Base-by-base conservation (phyloP, 2,113 vertebrate genomes). In the Melospiza georgiana region DNA sequence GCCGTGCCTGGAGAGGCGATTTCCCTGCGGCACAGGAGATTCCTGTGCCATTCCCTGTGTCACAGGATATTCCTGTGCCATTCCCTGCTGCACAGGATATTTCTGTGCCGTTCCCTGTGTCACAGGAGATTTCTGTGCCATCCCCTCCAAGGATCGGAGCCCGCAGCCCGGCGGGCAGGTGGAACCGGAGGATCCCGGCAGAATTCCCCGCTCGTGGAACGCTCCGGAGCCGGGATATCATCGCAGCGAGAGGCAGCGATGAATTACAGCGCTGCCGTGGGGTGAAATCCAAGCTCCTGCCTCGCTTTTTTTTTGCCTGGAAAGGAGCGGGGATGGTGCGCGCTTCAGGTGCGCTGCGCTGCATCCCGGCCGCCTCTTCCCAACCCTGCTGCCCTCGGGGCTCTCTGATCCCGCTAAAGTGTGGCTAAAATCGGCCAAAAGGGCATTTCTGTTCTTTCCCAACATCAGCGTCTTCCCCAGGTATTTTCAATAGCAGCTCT, bases 261-360 rank as follows among this genome's bases (percentile, higher is more conserved):
- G 90, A 57, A 63, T 96, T 92, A 59, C 95, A 12, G 68, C 3
- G 95, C 94, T 74, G 51, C 96, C 4, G 63, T 49, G 89, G 35
- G 55, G 93, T 78, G 94, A 96, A 96, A 97, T 11, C 87, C 92
- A 22, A 96, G 75, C 94, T 87, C 49, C 87, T 5, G 79, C 95
- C 1, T 28, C 2, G 87, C 90, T 0, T 62, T 62, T 37, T 35
- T 39, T 68, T 37, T 31, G 85, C 90, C 54, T 2, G 35, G 22
- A 20, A 87, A 57, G 5, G 16, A 87, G 81, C 11, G 86, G 35
- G 84, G 85, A 68, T n/a, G 52, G 20, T 4, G 73, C 1, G 69
- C 18, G 49, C 6, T 41, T 24, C 92, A 84, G 94, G 91, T 91
- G 54, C 61, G 15, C 88, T 18, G 2, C 57, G 46, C 78, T 80